Evolutionary conservation across 1,140 invertebrate genomes (phyloP), one percentile per base, ranked within the genome.

Genomic region (Popillia japonica): DNA sequence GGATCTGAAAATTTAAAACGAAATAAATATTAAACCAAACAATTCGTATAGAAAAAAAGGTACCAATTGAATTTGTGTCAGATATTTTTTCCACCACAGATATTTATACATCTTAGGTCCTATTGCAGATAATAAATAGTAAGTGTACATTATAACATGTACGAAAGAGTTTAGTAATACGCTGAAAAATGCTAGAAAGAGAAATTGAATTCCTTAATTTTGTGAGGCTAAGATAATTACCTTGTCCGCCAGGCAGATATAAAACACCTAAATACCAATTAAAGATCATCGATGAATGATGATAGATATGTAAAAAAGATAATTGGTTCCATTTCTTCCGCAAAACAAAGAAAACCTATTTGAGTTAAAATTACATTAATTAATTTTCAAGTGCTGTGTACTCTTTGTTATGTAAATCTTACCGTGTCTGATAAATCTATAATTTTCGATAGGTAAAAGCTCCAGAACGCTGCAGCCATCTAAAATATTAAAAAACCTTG

Each of bases 71-170:
- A 90, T 85, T 48, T 83, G 85, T 6, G 90, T 91, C 40, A 91
- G 85, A 82, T 91, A 90, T 80, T 87, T 89, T 83, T 91, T 91
- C 89, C 90, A 91, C 89, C 90, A 90, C 9, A 90, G 82, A 79
- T 87, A 89, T 76, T 86, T 87, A 80, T 87, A 87, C 79, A 88
- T 86, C 6, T 82, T 78, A n/a, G 89, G 89, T 23, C 89, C 89
- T 72, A 89, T 78, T n/a, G 89, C 87, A 0, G 89, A 83, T 40
- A 90, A 81, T 27, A 87, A 83, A 82, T 90, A 90, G 68, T 84
- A 84, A 14, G 79, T 73, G 73, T 84, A 84, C 83, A 84, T 84
- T 34, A 84, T 77, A 87, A 88, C 78, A 76, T 92, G 91, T 11
- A 92, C 90, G 48, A 90, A 88, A 75, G 88, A 89, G 83, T 92